These are phyloP conservation scores for Leptodactylus fallax DNA, from an alignment of 2,797 vertebrate species.

Conservation along the genomic window DNA sequence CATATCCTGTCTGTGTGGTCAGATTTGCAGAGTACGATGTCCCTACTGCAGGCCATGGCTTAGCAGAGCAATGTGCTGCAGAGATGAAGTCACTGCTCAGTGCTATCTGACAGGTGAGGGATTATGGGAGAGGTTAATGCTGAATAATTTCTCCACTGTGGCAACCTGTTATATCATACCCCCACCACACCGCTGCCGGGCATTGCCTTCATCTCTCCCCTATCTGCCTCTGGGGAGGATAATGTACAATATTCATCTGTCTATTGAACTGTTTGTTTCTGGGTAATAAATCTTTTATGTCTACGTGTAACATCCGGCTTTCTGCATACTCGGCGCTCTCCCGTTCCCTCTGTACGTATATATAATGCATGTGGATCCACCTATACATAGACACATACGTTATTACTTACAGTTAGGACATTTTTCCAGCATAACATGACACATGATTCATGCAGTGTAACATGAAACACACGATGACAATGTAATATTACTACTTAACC, in stretches of 20 bases:
- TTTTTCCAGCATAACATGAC: conserved; percentile 4
- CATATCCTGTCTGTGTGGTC: too few species aligned
- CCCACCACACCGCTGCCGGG: conserved; percentile 30
- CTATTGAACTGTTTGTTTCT: conserved; percentile 59
- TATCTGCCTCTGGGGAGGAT: conserved; percentile 25
- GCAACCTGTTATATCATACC: conserved; percentile 26
- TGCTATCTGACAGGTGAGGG: conserved; percentile 25
- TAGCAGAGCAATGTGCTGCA: not conserved
- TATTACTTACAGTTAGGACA: conserved; percentile 23
- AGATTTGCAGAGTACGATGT: too few species aligned
- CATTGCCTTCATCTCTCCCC: conserved; percentile 25
- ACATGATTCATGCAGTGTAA: conserved; percentile 10
- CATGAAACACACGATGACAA: conserved; percentile 19
- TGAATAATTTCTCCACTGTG: conserved; percentile 29
- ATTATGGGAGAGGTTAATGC: conserved; percentile 44
- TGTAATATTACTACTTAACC: conserved; percentile 5
- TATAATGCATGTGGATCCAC: conserved; percentile 3
- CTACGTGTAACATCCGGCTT: conserved; percentile 55
- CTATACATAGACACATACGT: not conserved
- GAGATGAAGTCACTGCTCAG: conserved; percentile 10
- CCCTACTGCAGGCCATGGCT: not conserved
- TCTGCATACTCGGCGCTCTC: conserved; percentile 29
- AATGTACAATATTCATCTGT: conserved; percentile 62
- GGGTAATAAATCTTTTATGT: conserved; percentile 62
- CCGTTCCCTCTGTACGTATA: conserved; percentile 30